These are phyloP conservation scores for Sorex fumeus DNA, from an alignment of 2,113 vertebrate species.

Conservation along the genomic window DNA sequence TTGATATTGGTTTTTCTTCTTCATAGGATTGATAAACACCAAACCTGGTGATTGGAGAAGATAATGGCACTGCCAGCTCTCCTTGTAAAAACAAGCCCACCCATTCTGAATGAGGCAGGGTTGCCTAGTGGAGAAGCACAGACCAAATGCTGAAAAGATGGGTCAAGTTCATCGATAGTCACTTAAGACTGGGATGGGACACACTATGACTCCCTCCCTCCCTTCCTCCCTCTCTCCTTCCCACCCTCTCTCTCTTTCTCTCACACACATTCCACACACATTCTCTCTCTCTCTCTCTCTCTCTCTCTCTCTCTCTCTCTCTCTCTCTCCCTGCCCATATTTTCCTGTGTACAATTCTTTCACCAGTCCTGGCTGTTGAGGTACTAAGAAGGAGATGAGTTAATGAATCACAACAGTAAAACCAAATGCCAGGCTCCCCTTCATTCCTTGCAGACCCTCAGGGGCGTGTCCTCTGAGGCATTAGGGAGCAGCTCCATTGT, in stretches of 20 bases:
- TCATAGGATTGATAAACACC: not conserved
- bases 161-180: not conserved
- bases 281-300: too few relatives aligned
- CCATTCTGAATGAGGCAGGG: not conserved
- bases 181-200: not conserved
- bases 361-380: not conserved
- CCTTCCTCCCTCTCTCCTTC: too few relatives aligned
- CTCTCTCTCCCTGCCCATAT: not conserved
- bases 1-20: not conserved
- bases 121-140: not conserved
- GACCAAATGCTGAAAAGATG: not conserved
- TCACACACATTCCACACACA: too few relatives aligned
- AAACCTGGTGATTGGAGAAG: not conserved
- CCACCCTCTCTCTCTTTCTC: too few relatives aligned
- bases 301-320: not conserved
- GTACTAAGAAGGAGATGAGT: not conserved
- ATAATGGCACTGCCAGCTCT: not conserved
- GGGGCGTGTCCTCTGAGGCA: not conserved
- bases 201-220: not conserved
- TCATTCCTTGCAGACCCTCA: not conserved
- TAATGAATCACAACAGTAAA: too few relatives aligned
- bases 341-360: constrained; percentile 10
- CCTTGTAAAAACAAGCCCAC: not conserved
- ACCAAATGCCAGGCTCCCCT: not conserved
- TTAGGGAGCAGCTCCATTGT: not conserved